Evolutionary conservation across 2,888 invertebrate species (phyloP).

Genomic region (Helleia helle): DNA sequence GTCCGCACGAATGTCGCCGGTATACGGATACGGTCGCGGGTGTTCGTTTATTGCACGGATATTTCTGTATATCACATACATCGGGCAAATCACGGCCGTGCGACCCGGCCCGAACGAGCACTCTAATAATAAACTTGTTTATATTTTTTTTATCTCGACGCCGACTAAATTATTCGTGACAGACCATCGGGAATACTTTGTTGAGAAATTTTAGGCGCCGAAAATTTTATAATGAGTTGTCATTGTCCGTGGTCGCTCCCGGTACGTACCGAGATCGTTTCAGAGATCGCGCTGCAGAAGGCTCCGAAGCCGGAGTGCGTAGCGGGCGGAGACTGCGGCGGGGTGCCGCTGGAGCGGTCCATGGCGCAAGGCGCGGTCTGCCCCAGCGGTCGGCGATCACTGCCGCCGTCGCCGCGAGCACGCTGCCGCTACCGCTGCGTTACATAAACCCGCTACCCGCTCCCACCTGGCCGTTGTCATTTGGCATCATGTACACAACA

Average conservation of each 20-base stretch:
- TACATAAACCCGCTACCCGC: constrained; percentile 62
- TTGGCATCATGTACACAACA: constrained; percentile 65
- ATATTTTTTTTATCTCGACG: constrained; percentile 63
- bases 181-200: not conserved
- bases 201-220: constrained; percentile 36
- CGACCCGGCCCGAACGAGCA: constrained; percentile 68
- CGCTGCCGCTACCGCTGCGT: constrained; percentile 41
- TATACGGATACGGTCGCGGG: constrained; percentile 43
- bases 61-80: constrained; percentile 69
- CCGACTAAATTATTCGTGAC: constrained; percentile 40
- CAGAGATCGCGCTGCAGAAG: constrained; percentile 68
- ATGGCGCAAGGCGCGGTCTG: constrained; percentile 33
- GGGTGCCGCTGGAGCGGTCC: constrained; percentile 51
- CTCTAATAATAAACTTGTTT: constrained; percentile 73
- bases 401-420: constrained; percentile 35
- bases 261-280: constrained; percentile 66
- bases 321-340: constrained; percentile 34
- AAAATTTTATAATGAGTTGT: constrained; percentile 35
- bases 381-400: constrained; percentile 52
- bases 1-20: constrained; percentile 35
- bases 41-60: constrained; percentile 58
- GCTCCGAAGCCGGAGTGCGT: constrained; percentile 60
- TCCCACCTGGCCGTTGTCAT: constrained; percentile 66
- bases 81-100: constrained; percentile 70
- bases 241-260: constrained; percentile 21